Evolutionary conservation across 2,888 invertebrate species (phyloP).

Genomic region (Chouioia cunea): DNA sequence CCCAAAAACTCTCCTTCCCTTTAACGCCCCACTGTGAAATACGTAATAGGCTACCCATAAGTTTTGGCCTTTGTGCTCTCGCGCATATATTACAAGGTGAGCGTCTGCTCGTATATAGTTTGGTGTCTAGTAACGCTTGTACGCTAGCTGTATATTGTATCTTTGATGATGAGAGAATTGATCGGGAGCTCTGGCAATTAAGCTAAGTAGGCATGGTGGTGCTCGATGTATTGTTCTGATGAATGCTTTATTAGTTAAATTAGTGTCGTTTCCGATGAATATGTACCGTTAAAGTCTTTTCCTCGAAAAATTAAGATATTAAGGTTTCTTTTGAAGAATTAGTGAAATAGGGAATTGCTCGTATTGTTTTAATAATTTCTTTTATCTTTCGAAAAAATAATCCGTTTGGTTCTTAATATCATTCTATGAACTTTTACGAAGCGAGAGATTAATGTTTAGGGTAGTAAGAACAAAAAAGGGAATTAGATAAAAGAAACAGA

Average conservation of each 20-base stretch:
- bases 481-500: no score
- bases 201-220: slow-evolving; percentile 10
- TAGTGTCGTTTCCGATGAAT: not conserved
- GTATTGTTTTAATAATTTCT: no score
- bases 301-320: no score
- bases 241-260: not conserved
- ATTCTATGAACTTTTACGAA: no score
- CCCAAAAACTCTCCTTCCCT: no score
- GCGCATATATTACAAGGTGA: slow-evolving; percentile 12
- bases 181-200: slow-evolving; percentile 39
- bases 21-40: slow-evolving; percentile 20
- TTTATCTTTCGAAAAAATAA: no score
- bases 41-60: slow-evolving; percentile 29
- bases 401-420: no score
- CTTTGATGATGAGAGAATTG: slow-evolving; percentile 45
- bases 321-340: no score
- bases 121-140: not conserved
- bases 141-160: slow-evolving; percentile 3
- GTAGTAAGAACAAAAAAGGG: no score
- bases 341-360: no score
- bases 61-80: slow-evolving; percentile 37
- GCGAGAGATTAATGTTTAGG: no score
- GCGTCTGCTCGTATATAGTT: slow-evolving; percentile 7
- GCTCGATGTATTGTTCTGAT: not conserved
- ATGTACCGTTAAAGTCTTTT: not conserved